Percentiles rank a stretch among this genome's conserved stretches.
Conservation (phyloP, 2,888 invertebrate genomes). For the Trichopoda pennipes region DNA sequence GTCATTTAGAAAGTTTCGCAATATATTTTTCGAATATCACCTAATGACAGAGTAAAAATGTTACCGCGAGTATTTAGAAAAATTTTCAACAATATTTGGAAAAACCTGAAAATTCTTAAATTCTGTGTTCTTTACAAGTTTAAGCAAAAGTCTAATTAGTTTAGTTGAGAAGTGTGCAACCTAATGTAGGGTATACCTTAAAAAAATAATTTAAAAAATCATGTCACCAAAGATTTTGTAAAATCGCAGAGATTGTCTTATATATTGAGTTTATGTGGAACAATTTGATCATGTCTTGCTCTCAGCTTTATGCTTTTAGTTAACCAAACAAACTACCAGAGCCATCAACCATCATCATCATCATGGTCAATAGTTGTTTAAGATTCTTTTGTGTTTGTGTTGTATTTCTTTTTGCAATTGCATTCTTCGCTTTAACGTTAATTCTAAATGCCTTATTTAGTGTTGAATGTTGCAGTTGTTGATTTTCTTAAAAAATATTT, state of each 20-base stretch:
- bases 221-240: slow-evolving; percentile 40
- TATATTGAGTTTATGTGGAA: background rate
- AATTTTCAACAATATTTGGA: too few relatives aligned
- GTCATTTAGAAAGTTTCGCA: too few relatives aligned
- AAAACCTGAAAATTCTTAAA: too few relatives aligned
- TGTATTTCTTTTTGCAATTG: background rate
- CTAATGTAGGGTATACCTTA: slow-evolving; percentile 1
- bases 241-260: slow-evolving; percentile 28
- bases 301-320: background rate
- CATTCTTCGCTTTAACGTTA: slow-evolving; percentile 39
- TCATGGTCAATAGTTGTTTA: slow-evolving; percentile 45
- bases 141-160: background rate
- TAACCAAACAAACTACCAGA: slow-evolving; percentile 24
- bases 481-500: slow-evolving; percentile 20
- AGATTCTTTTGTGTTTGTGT: slow-evolving; percentile 52
- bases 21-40: too few relatives aligned
- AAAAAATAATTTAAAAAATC: slow-evolving; percentile 6
- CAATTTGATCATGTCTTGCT: slow-evolving; percentile 22
- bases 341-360: background rate
- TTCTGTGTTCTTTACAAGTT: too few relatives aligned
- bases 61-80: too few relatives aligned
- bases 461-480: slow-evolving; percentile 39
- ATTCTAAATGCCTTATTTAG: slow-evolving; percentile 64
- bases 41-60: too few relatives aligned
- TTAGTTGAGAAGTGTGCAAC: background rate